Percentiles rank a stretch among this genome's conserved stretches.
These are phyloP conservation scores for Phaethornis superciliosus DNA, from an alignment of 2,113 vertebrate species.

Conservation along the genomic window DNA sequence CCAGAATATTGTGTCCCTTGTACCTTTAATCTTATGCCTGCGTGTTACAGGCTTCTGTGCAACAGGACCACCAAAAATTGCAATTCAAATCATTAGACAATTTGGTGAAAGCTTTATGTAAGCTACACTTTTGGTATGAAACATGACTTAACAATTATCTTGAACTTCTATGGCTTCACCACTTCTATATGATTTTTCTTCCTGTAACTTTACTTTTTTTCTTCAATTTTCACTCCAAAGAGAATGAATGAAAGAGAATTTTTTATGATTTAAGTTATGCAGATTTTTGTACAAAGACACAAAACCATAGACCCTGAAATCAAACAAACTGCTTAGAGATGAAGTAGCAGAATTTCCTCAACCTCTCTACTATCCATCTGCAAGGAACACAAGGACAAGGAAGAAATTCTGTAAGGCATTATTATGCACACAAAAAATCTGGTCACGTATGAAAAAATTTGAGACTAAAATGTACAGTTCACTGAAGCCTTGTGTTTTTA, in stretches of 20 bases:
- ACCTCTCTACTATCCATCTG: not conserved
- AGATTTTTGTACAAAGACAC: not conserved
- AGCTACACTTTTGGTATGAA: not conserved
- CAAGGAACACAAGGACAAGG: not conserved
- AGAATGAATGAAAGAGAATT: not conserved
- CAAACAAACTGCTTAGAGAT: not conserved
- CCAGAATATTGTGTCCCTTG: not conserved
- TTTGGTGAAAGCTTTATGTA: not conserved
- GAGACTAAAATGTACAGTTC: not conserved
- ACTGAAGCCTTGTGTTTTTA: not conserved
- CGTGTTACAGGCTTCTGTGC: not conserved
- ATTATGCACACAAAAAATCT: not conserved
- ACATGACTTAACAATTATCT: not conserved
- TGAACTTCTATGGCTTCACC: not conserved
- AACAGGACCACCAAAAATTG: not conserved
- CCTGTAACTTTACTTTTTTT: not conserved
- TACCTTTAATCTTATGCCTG: not conserved
- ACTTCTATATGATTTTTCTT: not conserved
- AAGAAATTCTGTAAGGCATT: accelerated
- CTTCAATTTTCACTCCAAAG: not conserved
- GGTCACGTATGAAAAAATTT: not conserved
- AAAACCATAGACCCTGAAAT: not conserved
- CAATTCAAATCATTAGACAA: not conserved
- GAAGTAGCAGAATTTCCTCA: not conserved
- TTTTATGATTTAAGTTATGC: not conserved